Percentiles rank a stretch among this genome's conserved stretches.
Evolutionary conservation across 2,888 invertebrate genomes (phyloP).

Genomic region (Subacronicta megacephala): DNA sequence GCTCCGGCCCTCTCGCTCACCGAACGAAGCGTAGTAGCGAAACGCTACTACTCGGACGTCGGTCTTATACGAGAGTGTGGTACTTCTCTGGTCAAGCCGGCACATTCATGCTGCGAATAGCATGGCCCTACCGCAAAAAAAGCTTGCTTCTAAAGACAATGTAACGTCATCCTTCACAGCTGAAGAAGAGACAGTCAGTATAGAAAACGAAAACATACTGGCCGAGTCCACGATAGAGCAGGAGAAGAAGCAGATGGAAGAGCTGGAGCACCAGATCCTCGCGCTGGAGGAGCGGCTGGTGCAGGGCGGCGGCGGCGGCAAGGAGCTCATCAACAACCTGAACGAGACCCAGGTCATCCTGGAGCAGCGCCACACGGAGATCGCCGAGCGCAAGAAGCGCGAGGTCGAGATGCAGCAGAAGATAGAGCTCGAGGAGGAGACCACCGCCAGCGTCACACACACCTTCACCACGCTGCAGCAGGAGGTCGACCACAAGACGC

Average conservation of each 20-base stretch:
- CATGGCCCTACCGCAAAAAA: too few species aligned
- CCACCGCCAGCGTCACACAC: slow-evolving; percentile 96
- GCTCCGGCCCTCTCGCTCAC: too few species aligned
- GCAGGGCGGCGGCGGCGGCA: slow-evolving; percentile 93
- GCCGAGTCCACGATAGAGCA: slow-evolving; percentile 90
- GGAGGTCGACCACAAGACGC: slow-evolving; percentile 98
- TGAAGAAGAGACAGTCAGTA: slow-evolving; percentile 80
- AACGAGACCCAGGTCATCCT: slow-evolving; percentile 97
- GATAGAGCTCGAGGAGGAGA: slow-evolving; percentile 98
- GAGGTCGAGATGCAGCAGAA: slow-evolving; percentile 98
- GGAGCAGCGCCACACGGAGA: slow-evolving; percentile 94
- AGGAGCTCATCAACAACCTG: slow-evolving; percentile 98
- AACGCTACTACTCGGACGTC: too few species aligned
- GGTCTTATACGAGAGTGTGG: too few species aligned
- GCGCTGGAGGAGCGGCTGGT: slow-evolving; percentile 98
- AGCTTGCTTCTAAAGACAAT: too few species aligned
- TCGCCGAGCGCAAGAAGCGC: slow-evolving; percentile 96
- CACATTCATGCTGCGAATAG: too few species aligned
- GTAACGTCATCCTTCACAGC: slow-evolving; percentile 61
- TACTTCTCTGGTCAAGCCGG: too few species aligned
- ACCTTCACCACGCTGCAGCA: slow-evolving; percentile 98
- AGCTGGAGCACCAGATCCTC: slow-evolving; percentile 93
- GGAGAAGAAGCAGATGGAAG: slow-evolving; percentile 93
- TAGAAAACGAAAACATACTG: slow-evolving; percentile 85
- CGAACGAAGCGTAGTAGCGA: too few species aligned